Conservation (phyloP, 2,797 vertebrate species). For the Sibirionetta formosa region DNA sequence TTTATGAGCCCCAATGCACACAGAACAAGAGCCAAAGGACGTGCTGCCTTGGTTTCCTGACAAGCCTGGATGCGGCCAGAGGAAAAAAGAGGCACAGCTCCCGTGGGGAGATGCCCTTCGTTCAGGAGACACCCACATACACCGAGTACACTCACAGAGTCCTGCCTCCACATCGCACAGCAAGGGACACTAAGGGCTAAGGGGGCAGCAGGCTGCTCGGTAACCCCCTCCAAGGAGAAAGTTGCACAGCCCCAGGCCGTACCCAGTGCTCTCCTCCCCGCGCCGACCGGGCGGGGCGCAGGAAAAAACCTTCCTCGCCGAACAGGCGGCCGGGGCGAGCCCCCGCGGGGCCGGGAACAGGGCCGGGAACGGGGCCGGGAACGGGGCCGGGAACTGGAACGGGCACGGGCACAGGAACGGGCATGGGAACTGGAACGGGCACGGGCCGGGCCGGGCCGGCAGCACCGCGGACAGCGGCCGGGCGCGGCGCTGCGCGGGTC, state of each 20-base stretch:
- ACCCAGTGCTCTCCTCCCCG: neutral
- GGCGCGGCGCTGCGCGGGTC: too few relatives aligned
- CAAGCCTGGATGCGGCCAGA: neutral
- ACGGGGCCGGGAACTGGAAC: too few relatives aligned
- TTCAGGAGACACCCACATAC: neutral
- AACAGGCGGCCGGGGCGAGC: too few relatives aligned
- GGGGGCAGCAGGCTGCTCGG: neutral
- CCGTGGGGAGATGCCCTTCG: fast-evolving
- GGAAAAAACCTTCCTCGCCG: too few relatives aligned
- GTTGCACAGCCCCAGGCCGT: fast-evolving
- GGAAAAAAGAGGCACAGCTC: fast-evolving
- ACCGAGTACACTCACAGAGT: fast-evolving
- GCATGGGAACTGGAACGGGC: too few relatives aligned
- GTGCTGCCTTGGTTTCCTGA: neutral
- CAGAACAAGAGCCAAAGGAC: neutral
- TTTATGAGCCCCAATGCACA: fast-evolving
- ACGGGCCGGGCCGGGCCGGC: neutral
- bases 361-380: too few relatives aligned
- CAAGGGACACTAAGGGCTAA: fast-evolving
- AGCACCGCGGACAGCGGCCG: neutral
- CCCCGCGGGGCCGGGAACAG: too few relatives aligned
- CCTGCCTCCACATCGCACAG: neutral
- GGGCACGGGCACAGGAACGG: fast-evolving
- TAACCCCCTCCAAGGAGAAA: fast-evolving
- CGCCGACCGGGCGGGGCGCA: fast-evolving